A percentile compares a stretch with the other conserved stretches of the same genome.
These are phyloP conservation scores for Leucophora obtusa DNA, from an alignment of 2,888 invertebrate species.

Conservation along the genomic window DNA sequence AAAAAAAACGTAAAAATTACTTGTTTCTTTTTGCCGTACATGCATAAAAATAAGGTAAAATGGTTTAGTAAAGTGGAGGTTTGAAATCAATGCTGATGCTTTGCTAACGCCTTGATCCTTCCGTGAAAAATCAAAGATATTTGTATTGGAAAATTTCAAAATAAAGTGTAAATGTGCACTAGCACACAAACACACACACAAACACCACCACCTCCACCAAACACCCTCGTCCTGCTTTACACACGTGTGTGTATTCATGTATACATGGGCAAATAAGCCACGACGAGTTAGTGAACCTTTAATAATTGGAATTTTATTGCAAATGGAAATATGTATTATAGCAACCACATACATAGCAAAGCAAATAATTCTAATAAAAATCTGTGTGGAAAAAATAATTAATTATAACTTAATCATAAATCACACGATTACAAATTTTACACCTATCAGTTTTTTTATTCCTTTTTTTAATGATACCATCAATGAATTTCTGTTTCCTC, in stretches of 20 bases:
- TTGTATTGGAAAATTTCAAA: conserved; percentile 42
- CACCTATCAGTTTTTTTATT: conserved; percentile 22
- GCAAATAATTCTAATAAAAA: conserved; percentile 17
- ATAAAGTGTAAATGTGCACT: conserved; percentile 49
- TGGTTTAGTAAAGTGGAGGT: conserved; percentile 34
- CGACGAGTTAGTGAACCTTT: conserved; percentile 60
- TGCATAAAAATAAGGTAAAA: conserved; percentile 37
- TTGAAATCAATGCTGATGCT: conserved; percentile 47
- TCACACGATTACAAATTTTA: conserved; percentile 41
- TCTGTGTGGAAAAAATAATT: conserved; percentile 41
- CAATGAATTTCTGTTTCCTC: neutral
- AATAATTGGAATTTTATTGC: conserved; percentile 64
- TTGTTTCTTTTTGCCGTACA: conserved; percentile 20
- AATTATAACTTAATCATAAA: conserved; percentile 51
- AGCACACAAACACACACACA: no score
- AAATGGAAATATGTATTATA: conserved; percentile 34
- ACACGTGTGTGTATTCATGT: conserved; percentile 28
- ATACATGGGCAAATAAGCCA: conserved; percentile 57
- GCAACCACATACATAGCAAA: neutral
- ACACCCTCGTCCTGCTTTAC: neutral
- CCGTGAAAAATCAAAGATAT: conserved; percentile 62
- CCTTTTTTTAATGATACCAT: neutral
- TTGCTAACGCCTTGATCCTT: conserved; percentile 41
- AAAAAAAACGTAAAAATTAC: conserved; percentile 42
- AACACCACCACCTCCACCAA: no score